Evolutionary conservation across 2,888 invertebrate species (phyloP).

Genomic region (Imbricaverruca yamaguchii): DNA sequence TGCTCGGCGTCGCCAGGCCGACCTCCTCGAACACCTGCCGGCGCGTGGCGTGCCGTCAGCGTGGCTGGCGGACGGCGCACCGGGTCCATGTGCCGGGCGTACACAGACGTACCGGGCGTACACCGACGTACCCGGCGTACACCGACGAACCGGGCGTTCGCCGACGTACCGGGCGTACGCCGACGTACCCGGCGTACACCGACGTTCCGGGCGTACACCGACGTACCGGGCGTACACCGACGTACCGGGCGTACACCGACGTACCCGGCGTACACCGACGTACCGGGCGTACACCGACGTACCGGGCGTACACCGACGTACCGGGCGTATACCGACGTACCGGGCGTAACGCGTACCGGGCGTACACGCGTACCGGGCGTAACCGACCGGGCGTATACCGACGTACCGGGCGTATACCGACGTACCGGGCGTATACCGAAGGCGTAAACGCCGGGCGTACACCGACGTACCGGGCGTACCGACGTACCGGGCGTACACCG

Average conservation of each 20-base stretch:
- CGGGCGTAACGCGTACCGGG: too few relatives aligned
- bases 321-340: too few relatives aligned
- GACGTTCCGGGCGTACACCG: neutral
- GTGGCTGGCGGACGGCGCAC: neutral
- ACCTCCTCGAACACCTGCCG: constrained; percentile 2
- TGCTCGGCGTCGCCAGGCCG: constrained; percentile 67
- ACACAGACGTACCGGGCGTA: neutral
- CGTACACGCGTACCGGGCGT: too few relatives aligned
- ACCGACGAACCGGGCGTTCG: neutral
- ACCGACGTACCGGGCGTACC: neutral
- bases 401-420: neutral
- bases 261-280: neutral
- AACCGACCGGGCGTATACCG: too few relatives aligned
- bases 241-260: neutral
- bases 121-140: neutral
- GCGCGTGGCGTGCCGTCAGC: neutral
- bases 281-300: neutral
- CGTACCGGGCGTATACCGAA: too few relatives aligned
- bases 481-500: too few relatives aligned
- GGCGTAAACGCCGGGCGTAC: neutral
- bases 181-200: neutral
- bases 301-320: neutral
- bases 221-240: neutral
- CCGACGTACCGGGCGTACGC: neutral
- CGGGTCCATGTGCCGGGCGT: neutral